Evolutionary conservation across 1,140 invertebrate genomes (phyloP), one percentile per base, ranked within the genome.

Genomic region (Metaphire vulgaris): DNA sequence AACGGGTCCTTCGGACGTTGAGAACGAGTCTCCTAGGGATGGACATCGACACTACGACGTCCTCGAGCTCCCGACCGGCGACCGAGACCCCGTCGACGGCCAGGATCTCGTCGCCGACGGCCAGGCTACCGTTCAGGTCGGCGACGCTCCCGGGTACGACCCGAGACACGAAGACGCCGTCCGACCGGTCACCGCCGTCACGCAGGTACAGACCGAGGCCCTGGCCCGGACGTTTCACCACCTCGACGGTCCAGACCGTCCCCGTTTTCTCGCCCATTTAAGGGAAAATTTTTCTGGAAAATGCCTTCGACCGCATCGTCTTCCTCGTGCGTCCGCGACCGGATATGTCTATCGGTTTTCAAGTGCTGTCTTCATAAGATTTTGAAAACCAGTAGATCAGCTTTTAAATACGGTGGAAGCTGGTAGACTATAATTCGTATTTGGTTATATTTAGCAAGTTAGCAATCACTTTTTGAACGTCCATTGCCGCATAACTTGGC

Each of bases 11-110:
- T n/a, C n/a, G n/a, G 67, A 95, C 97, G 77, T 94, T 95, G 72
- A 99, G 89, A 31, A 99, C 91, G 80, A 99, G 89, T 80, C 96
- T 90, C 81, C 96, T 89, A 0, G 97, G 97, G 87, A 99, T 99
- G 80, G 95, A 98, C 94, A 99, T 98, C 81, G 99, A 93, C 81
- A 99, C 97, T 72, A 99, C 97, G 65, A 99, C 96, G 86, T 99
- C 97, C 85, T 99, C 97, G 79, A 99, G 87, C 79, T 93, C 95
- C 95, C 98, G 98, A 81, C 93, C 91, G 74, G 93, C 92, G 79
- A 99, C 96, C 83, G 98, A 95, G 69, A 99, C 96, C 82, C 97
- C 89, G 88, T 99, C 99, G 41, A 99, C 95, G 2, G 95, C 94
- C 79, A 99, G 87, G 82, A 99, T 98, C 88, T 99, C 97, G 87